Conservation (phyloP, 2,888 invertebrate genomes). For the Amphimallon solstitiale region DNA sequence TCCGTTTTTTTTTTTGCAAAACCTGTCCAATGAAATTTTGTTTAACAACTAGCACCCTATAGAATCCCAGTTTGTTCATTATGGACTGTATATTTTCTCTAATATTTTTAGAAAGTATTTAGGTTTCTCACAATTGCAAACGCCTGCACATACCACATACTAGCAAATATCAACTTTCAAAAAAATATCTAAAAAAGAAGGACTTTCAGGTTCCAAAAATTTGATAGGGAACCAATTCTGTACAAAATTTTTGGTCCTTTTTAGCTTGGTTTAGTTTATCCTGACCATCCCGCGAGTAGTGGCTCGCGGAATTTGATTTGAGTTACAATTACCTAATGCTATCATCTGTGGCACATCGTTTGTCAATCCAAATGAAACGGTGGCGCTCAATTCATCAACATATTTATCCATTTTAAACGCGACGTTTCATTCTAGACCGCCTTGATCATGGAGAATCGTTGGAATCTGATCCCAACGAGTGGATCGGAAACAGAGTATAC, state of each 20-base stretch:
- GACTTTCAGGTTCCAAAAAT: constrained; percentile 2
- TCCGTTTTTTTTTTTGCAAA: too few relatives aligned
- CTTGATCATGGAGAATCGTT: constrained; percentile 63
- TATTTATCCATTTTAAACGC: constrained; percentile 34
- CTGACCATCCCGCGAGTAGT: not conserved
- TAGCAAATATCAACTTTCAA: constrained; percentile 5
- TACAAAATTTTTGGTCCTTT: constrained; percentile 32
- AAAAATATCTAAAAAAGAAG: not conserved
- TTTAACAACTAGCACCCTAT: too few relatives aligned
- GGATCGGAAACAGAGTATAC: constrained; percentile 92
- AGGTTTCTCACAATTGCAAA: too few relatives aligned
- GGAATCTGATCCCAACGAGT: constrained; percentile 78
- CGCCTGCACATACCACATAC: too few relatives aligned
- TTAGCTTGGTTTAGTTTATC: constrained; percentile 18
- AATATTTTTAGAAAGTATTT: too few relatives aligned
- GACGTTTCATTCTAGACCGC: constrained; percentile 25
- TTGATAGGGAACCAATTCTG: constrained; percentile 18
- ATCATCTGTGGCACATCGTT: constrained; percentile 18
- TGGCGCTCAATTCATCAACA: too few relatives aligned
- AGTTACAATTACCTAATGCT: not conserved
- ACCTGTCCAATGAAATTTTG: too few relatives aligned
- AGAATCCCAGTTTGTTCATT: too few relatives aligned
- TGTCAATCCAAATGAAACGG: constrained; percentile 43
- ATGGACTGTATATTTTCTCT: too few relatives aligned
- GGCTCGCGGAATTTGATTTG: not conserved